Conservation (phyloP, 2,888 invertebrate species). For the Prosopocoilus inquinatus region DNA sequence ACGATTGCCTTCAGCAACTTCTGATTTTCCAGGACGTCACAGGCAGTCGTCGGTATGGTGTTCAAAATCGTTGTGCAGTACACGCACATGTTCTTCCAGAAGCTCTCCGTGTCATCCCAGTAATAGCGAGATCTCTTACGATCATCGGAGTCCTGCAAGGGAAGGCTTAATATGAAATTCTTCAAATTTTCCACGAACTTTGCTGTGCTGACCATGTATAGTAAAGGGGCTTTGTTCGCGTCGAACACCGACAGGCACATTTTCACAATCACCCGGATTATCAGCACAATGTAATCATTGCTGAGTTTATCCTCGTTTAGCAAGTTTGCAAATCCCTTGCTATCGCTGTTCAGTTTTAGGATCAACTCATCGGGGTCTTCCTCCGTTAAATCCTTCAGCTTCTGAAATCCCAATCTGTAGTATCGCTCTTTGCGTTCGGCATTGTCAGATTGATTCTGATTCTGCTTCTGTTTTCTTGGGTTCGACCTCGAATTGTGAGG, state of each 20-base stretch:
- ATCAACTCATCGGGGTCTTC: constrained; percentile 49
- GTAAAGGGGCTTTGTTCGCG: constrained; percentile 25
- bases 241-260: constrained; percentile 42
- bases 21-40: constrained; percentile 33
- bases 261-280: constrained; percentile 50
- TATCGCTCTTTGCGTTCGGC: background rate
- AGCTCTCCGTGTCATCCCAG: constrained; percentile 30
- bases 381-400: constrained; percentile 49
- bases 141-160: constrained; percentile 20
- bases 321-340: constrained; percentile 53
- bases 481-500: background rate
- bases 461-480: background rate
- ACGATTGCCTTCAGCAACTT: constrained; percentile 33
- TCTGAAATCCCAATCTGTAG: constrained; percentile 46
- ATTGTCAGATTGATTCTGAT: background rate
- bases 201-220: constrained; percentile 24
- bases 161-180: constrained; percentile 27
- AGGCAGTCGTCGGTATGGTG: constrained; percentile 37
- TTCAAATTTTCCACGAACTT: constrained; percentile 30
- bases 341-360: constrained; percentile 48
- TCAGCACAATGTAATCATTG: constrained; percentile 53
- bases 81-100: constrained; percentile 31
- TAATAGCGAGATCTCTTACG: constrained; percentile 24
- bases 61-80: constrained; percentile 45
- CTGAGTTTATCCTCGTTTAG: constrained; percentile 46